Base-by-base conservation (phyloP, 2,888 invertebrate species). In the Rhamphomyia laevipes region DNA sequence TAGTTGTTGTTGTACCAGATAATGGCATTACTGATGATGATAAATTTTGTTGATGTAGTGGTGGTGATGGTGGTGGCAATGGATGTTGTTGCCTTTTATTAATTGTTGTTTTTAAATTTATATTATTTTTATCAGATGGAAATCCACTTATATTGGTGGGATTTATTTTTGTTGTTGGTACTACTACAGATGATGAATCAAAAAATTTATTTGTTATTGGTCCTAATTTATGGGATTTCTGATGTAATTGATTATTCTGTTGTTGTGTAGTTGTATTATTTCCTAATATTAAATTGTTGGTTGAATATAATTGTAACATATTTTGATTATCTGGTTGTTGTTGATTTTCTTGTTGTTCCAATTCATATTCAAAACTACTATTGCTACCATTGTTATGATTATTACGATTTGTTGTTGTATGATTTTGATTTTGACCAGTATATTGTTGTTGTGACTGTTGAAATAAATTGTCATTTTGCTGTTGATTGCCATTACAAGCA, bases 321-420 rank as follows among this genome's bases (percentile, higher is more conserved):
- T 27, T 27, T 27, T 27, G 6, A 9, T 9, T 27, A 27, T 27
- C 9, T 27, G 4, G 21, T 21, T 21, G 21, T 4, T 37, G 50
- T 45, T 11, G 53, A 50, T 33, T 54, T 54, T 50, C 47, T 52
- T 41, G 50, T 33, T 51, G 48, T 18, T 53, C 53, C 11, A 45
- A 31, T 33, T 35, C 42, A 27, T 51, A 45, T 47, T 45, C 47
- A 13, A 51, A 46, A 45, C 49, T 49, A 49, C 50, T 55, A 23
- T 53, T 51, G 40, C 52, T 53, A 23, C 50, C 48, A 48, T 56
- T 52, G 44, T 55, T 48, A 44, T 46, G 50, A 27, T 55, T 56
- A 31, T 51, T 49, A 43, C 50, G 53, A 43, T 52, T 56, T 12
- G 52, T 56, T 41, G 59, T 55, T 49, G 49, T 42, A 37, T 31